These are phyloP conservation scores for Candidula unifasciata DNA, from an alignment of 2,888 invertebrate species.

Conservation along the genomic window DNA sequence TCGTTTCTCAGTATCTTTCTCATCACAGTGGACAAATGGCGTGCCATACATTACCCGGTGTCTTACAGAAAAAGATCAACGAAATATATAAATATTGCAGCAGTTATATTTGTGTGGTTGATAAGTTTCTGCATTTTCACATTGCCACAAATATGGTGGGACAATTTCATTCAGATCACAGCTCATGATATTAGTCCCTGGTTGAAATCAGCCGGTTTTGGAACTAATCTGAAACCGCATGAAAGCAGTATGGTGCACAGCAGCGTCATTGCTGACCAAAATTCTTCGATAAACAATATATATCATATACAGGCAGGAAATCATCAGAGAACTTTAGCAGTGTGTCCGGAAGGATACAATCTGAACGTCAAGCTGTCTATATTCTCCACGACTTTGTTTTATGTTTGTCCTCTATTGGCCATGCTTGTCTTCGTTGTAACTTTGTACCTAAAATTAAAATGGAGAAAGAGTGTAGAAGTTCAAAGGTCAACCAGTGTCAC, in stretches of 20 bases:
- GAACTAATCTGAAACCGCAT: background rate
- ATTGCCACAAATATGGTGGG: constrained; percentile 63
- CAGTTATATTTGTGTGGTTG: constrained; percentile 62
- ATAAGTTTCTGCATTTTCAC: constrained; percentile 64
- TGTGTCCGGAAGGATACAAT: constrained; percentile 45
- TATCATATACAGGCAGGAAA: background rate
- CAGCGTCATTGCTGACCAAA: background rate
- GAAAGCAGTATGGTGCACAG: background rate
- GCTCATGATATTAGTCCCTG: background rate
- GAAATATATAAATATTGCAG: constrained; percentile 59
- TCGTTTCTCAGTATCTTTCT: constrained; percentile 70
- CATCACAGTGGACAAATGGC: constrained; percentile 70
- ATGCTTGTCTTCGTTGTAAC: constrained; percentile 64
- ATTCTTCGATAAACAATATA: background rate
- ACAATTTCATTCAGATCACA: constrained; percentile 29
- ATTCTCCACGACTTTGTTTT: constrained; percentile 55
- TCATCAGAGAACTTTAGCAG: background rate
- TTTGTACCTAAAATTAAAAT: constrained; percentile 67
- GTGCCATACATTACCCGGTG: constrained; percentile 71
- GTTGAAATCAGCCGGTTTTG: background rate
- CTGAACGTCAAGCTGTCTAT: constrained; percentile 26
- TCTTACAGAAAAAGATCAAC: constrained; percentile 67
- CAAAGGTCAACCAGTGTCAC: constrained; percentile 63
- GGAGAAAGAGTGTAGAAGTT: constrained; percentile 67
- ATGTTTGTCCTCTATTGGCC: constrained; percentile 62